Conservation (phyloP, 1,140 invertebrate species). For the Muscidifurax raptorellus region DNA sequence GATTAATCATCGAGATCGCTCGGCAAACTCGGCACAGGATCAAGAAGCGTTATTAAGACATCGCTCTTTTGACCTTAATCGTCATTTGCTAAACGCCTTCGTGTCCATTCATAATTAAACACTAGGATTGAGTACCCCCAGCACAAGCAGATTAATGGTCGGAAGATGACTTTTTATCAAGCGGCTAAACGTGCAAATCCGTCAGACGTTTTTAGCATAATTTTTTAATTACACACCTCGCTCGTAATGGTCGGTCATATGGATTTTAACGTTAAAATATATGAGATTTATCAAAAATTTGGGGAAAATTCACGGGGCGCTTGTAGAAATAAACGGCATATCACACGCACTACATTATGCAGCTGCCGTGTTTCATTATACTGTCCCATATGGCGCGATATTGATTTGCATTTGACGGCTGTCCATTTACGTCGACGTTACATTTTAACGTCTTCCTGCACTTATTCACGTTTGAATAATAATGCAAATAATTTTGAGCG, state of each 20-base stretch:
- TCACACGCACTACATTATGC: not conserved
- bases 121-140: not conserved
- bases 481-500: not conserved
- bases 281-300: no score
- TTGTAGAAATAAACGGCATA: not conserved
- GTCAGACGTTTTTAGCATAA: no score
- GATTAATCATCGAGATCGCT: slow-evolving; percentile 4
- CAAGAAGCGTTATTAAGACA: slow-evolving; percentile 13
- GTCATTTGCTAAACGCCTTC: not conserved
- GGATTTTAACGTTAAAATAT: no score
- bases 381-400: not conserved
- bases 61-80: not conserved
- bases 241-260: no score
- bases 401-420: slow-evolving; percentile 21
- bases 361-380: not conserved
- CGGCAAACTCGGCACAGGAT: slow-evolving; percentile 13
- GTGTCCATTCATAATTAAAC: not conserved
- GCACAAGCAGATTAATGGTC: not conserved
- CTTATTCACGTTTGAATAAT: not conserved
- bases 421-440: slow-evolving; percentile 10
- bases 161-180: no score
- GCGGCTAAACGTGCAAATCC: no score
- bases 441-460: slow-evolving; percentile 28
- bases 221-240: no score
- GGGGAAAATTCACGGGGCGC: not conserved